Evolutionary conservation across 2,797 vertebrate species (phyloP), one percentile per base, ranked within the genome.

Genomic region (Acipenser ruthenus): DNA sequence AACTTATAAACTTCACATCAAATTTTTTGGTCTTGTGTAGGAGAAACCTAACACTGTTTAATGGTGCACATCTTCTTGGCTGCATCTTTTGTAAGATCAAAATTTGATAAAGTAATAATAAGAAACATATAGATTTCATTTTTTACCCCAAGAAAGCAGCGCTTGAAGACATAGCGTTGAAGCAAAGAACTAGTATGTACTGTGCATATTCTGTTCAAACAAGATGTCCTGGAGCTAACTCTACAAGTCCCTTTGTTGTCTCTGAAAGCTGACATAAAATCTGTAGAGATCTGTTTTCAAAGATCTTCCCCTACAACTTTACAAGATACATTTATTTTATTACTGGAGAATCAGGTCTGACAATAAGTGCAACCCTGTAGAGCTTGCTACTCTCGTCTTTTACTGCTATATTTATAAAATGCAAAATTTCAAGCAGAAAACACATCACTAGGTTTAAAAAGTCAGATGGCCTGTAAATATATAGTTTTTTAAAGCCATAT

Each of bases 181-280:
- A 81, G 61, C 70, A 61, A 61, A 56, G 68, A 78, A 76, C 78
- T 79, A 75, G 76, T 75, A 77, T 49, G 65, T 61, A 68, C 72
- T 65, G 75, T 83, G 78, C 77, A 83, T 84, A 84, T 77, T 75
- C 71, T 83, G 79, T 83, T 89, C 80, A 86, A 88, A 88, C 81
- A 82, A 78, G 77, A 62, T 78, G 75, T 87, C 83, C 83, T 77
- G 71, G 68, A 82, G 82, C 75, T 84, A 72, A 67, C 74, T 75
- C 71, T 62, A 63, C 52, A 51, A 68, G 74, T 69, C 76, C 72
- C 74, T 78, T 79, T 84, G 77, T 65, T 87, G 73, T 77, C 75
- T 86, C 81, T 76, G 81, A 77, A 77, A 85, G 84, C 78, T 84
- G 78, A 84, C 77, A 83, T 69, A 79, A 79, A 81, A 82, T 81